phyloP scores from a whole-genome alignment of 1,140 invertebrate genomes.

The Caenorhabditis remanei region DNA sequence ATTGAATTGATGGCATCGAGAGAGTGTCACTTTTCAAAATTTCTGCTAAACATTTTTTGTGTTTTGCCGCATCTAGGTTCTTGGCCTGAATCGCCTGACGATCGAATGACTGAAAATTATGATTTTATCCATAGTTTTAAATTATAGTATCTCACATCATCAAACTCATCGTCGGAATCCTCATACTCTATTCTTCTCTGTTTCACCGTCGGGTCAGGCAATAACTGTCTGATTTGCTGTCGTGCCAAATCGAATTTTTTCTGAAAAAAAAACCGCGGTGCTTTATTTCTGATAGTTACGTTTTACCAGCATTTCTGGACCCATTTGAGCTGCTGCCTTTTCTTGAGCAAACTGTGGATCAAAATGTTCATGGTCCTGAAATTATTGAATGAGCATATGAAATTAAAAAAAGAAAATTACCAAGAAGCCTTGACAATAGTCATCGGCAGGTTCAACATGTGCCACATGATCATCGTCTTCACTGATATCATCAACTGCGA shows the following conservation, averaged over 20 bases:
- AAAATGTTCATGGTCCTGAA: neutral
- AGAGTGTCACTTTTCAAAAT: conserved; percentile 10
- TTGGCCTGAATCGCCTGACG: conserved; percentile 5
- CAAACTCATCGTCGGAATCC: conserved; percentile 40
- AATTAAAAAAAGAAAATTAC: neutral
- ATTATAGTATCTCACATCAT: neutral
- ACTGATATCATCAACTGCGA: neutral
- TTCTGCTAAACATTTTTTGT: conserved; percentile 24
- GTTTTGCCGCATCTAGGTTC: conserved; percentile 25
- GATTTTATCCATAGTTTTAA: neutral
- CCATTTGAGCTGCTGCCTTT: conserved; percentile 1
- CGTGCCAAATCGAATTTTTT: neutral
- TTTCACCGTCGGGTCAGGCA: too few species aligned
- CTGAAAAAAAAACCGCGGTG: neutral
- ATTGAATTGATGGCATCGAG: conserved; percentile 39
- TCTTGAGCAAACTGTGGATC: neutral
- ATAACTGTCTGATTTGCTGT: neutral
- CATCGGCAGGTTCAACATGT: neutral
- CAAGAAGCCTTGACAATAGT: neutral
- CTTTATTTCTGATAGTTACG: neutral
- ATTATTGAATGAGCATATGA: neutral
- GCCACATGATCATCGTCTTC: neutral
- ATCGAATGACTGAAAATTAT: conserved; percentile 35
- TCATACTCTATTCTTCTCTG: conserved; percentile 1
- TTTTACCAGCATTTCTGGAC: conserved; percentile 2